phyloP scores from a whole-genome alignment of 2,888 invertebrate genomes.

The Cephus pulcher region DNA sequence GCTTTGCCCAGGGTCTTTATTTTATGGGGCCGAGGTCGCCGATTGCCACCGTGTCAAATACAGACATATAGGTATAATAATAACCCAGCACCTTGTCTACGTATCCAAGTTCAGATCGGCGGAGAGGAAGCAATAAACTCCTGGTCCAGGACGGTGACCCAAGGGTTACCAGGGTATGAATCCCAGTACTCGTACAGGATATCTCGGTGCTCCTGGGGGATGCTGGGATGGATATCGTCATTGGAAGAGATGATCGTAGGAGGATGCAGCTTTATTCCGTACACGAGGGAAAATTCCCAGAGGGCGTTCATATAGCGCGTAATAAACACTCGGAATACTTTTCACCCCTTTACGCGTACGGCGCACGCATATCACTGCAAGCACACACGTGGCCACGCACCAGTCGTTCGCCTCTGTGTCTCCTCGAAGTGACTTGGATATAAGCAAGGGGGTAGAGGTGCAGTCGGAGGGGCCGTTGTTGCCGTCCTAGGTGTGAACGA shows the following conservation, averaged over 20 bases:
- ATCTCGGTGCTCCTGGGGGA: neutral
- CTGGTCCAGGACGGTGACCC: neutral
- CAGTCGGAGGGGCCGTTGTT: conserved; percentile 17
- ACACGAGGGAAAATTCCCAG: neutral
- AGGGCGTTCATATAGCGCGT: neutral
- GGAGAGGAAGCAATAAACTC: neutral
- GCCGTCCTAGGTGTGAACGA: conserved; percentile 59
- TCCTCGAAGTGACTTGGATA: neutral
- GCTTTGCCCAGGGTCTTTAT: neutral
- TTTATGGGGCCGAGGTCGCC: neutral
- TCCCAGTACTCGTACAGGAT: neutral
- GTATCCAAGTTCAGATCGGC: neutral
- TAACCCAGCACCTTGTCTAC: neutral
- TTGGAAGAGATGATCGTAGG: neutral
- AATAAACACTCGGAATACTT: neutral
- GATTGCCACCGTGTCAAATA: neutral
- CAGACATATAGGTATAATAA: neutral
- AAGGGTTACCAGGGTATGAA: neutral
- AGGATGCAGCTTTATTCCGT: neutral
- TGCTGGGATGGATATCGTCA: neutral
- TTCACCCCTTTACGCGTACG: neutral
- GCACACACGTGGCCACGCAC: neutral
- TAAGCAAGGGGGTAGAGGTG: neutral
- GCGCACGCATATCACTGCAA: neutral
- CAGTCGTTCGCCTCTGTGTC: neutral